Evolutionary conservation across 2,888 invertebrate species (phyloP), one percentile per base, ranked within the genome.

Genomic region (Cancer borealis): DNA sequence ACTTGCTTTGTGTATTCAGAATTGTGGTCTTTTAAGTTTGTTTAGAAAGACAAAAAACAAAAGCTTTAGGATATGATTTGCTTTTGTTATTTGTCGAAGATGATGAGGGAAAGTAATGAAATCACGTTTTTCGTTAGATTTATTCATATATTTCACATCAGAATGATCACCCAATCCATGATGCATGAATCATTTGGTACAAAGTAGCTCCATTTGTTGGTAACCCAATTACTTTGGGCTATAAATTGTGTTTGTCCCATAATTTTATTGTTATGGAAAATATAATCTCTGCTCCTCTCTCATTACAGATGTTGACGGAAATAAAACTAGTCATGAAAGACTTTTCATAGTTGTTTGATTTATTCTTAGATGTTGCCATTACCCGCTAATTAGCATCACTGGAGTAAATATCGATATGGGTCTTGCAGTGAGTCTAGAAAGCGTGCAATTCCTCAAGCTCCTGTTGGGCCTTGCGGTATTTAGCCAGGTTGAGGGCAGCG

Each of bases 401-500:
- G 12, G 30, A 12, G 39, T 91, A 39, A 30, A 79, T 1, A 30
- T 21, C n/a, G 30, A 8, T 79, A 30, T 10, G 30, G 26, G 6
- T 79, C 12, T 30, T 79, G 21, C n/a, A 14, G 66, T 66, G 21
- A 30, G 26, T 30, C 14, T 90, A 90, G 30, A 30, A 8, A 39
- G 66, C 73, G 14, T 92, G 60, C 39, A 46, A 10, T 39, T 92
- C 92, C 47, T 92, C 92, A 30, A 92, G 73, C 30, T 92, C 92
- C 73, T 89, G 88, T 30, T 92, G 92, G 39, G 39, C 39, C 39
- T 39, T 39, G 39, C 39, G 39, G 39, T 39, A 39, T 2, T 39
- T 39, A 39, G 92, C 92, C 66, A 92, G 30, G 89, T 92, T 92
- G 30, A 92, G 88, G 47, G 92, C 92, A 46, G 92, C 92, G 46